Evolutionary conservation across 2,113 vertebrate genomes (phyloP), one percentile per base, ranked within the genome.

Genomic region (Grallaria varia): DNA sequence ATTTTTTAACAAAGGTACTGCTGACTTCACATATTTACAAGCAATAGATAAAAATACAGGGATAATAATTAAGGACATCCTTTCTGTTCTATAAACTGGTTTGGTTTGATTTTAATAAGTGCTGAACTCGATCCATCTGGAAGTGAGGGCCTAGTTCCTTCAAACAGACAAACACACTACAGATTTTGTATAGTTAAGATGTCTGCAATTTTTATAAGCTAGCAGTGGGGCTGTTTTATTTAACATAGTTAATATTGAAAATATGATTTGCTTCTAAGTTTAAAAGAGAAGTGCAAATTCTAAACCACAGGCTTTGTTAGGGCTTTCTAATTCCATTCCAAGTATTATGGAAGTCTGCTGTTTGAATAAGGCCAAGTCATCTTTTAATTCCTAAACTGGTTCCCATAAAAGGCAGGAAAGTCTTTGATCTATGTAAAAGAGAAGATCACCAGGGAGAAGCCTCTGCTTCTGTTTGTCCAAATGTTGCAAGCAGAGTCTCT

Each of bases 391-490:
- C 66, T 96, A 77, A 89, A 92, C 75, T 93, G 90, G 59, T 64
- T 89, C 42, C 89, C 73, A 94, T 93, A 86, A 95, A 97, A 97
- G 74, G 35, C 76, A 88, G 75, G 58, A 55, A 96, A 77, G 68
- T 60, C 96, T 97, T 96, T 97, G 95, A 95, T 95, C 91, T 95
- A 1, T 78, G 86, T 73, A 86, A 86, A 97, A 95, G 66, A 78
- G 74, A 80, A 83, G 87, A 92, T 96, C 93, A 87, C 90, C 69
- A 95, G 93, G 90, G 92, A 91, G 87, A 97, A 95, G 39, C 22
- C n/a, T 82, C 81, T 87, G 76, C 79, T 96, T 95, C 79, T 94
- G 73, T 97, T 97, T 95, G 94, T 87, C 89, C 93, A 95, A 97
- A 96, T 84, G 69, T 93, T 95, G 84, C 93, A 93, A 92, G 52